Base-by-base conservation (phyloP, 2,113 vertebrate species). In the Microtus pennsylvanicus region DNA sequence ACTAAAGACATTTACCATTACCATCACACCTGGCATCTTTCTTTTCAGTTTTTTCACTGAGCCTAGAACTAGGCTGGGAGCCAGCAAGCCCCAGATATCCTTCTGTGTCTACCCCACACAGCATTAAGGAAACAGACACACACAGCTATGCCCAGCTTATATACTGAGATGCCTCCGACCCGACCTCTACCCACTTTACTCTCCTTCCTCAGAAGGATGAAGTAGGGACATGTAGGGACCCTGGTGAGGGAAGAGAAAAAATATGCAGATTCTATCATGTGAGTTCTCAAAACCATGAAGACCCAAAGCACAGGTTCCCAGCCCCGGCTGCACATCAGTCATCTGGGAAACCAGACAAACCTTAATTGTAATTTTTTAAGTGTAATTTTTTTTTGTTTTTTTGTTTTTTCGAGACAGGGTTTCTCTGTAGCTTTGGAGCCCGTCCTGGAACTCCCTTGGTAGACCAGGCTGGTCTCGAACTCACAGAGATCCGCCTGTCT, bases 221-320 rank as follows among this genome's bases (percentile, higher is more conserved):
- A 74, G 38, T 30, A 50, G n/a, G 7, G 58, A 65, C 22, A 45
- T 30, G n/a, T 8, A 28, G 45, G 77, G 33, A 47, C 52, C 16
- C 69, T 24, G 13, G n/a, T 9, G 17, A 45, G 17, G 65, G 7
- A 14, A 80, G 12, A 89, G 38, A 80, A 33, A 77, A 94, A 95
- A 38, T 80, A 58, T 16, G 86, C 4, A 88, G 58, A 75, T 89
- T 42, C 47, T 89, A 21, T 83, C 28, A 58, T 9, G 19, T 87
- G 87, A 83, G 45, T 89, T 91, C 76, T 42, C 61, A 95, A 93
- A 83, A 42, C 28, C 33, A 95, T 95, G 63, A 63, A 94, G 45
- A 35, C 4, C 33, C n/a, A 76, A 95, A 45, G 28, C 45, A 67
- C 2, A 69, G 22, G 63, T 81, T 63, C 85, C 58, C 21, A 38